Conservation (phyloP, 2,113 vertebrate genomes). For the Alectura lathami region DNA sequence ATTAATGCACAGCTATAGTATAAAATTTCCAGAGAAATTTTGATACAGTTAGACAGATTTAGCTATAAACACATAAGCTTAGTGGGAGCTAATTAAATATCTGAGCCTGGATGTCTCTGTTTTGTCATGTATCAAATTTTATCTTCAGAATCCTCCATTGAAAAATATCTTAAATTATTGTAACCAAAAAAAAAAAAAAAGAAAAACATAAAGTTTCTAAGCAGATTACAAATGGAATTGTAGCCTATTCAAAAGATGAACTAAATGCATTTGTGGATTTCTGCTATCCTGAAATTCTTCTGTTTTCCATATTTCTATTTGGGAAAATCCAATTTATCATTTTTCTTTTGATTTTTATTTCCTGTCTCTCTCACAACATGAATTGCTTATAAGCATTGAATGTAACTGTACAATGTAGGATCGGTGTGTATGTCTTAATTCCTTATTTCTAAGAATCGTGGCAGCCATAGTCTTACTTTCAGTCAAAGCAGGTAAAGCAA, state of each 20-base stretch:
- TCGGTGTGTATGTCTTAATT: not conserved
- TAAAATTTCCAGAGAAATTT: constrained; percentile 52
- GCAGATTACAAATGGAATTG: not conserved
- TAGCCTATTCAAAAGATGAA: not conserved
- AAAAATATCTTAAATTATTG: constrained; percentile 12
- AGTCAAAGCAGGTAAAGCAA: not conserved
- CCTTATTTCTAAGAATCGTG: not conserved
- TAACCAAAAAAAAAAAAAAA: not conserved
- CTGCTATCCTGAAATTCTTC: not conserved
- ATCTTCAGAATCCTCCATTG: not conserved
- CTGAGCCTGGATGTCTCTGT: not conserved
- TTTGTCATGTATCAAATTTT: not conserved
- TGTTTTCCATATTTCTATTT: not conserved
- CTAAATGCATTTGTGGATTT: not conserved
- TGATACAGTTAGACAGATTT: constrained; percentile 29
- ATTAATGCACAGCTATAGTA: constrained; percentile 35
- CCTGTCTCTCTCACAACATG: not conserved
- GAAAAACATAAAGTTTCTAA: not conserved
- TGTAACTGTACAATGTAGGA: not conserved
- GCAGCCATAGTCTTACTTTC: not conserved
- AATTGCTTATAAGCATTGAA: not conserved
- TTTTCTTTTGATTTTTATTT: not conserved
- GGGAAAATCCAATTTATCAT: not conserved
- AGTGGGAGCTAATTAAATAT: constrained; percentile 28
- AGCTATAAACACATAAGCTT: constrained; percentile 27